Percentiles rank a stretch among this genome's conserved stretches.
These are phyloP conservation scores for Furnarius figulus DNA, from an alignment of 2,113 vertebrate species.

Conservation along the genomic window DNA sequence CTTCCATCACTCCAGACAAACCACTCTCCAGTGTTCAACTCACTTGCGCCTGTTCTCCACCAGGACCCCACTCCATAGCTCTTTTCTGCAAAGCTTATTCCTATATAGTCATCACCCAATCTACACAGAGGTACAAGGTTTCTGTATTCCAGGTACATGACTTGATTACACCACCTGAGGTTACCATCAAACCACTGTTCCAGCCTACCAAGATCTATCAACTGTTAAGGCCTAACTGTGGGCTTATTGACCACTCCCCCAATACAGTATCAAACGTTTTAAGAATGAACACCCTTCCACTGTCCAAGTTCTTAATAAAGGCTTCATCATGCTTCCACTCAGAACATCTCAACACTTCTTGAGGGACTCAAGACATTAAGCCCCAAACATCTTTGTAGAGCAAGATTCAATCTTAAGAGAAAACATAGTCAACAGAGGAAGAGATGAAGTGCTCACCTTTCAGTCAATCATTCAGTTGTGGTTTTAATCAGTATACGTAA, in stretches of 20 bases:
- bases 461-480: background rate
- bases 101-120: rapidly evolving
- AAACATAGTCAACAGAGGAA: background rate
- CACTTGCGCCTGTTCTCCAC: background rate
- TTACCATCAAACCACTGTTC: background rate
- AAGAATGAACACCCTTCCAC: background rate
- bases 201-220: background rate
- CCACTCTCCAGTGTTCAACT: background rate
- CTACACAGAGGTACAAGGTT: background rate
- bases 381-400: background rate
- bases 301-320: background rate
- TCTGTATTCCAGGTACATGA: background rate
- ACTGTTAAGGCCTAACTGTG: background rate
- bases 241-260: background rate
- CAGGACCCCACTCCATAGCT: background rate
- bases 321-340: background rate
- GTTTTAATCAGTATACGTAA: background rate
- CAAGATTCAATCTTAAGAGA: background rate
- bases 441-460: background rate
- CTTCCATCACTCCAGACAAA: background rate
- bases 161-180: background rate
- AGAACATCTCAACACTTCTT: background rate
- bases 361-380: background rate
- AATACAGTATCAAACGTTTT: rapidly evolving
- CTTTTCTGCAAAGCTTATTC: background rate